A percentile compares a stretch with the other conserved stretches of the same genome.
These are phyloP conservation scores for Rhea americana DNA, from an alignment of 2,113 vertebrate genomes.

Conservation along the genomic window DNA sequence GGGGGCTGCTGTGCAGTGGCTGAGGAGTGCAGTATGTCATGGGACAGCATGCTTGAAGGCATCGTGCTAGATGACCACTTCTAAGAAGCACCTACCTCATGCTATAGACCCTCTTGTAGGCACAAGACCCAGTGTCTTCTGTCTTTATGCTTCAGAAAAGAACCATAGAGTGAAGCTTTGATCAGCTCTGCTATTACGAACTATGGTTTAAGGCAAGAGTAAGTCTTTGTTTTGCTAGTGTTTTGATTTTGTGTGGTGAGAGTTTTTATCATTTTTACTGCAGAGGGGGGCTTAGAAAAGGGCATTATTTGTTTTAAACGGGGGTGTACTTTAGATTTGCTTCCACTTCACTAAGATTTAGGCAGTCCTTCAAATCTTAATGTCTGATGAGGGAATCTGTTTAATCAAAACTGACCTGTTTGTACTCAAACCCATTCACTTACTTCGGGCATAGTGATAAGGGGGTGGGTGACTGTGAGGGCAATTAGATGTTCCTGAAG, in stretches of 20 bases:
- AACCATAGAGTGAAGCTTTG: not conserved
- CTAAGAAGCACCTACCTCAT: not conserved
- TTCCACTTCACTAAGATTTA: not conserved
- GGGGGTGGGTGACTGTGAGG: not conserved
- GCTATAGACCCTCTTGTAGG: not conserved
- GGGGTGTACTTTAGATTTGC: not conserved
- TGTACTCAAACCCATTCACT: not conserved
- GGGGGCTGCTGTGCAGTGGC: too few relatives aligned
- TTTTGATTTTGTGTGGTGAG: not conserved
- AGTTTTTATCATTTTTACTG: not conserved
- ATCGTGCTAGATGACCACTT: not conserved
- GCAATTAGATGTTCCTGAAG: not conserved
- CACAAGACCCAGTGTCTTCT: not conserved
- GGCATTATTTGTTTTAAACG: not conserved
- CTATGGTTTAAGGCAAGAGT: not conserved
- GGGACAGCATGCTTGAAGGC: not conserved
- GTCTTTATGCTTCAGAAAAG: not conserved
- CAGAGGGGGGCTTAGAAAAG: not conserved
- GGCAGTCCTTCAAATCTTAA: not conserved
- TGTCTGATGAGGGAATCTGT: not conserved
- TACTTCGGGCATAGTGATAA: not conserved
- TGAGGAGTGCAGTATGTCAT: too few relatives aligned
- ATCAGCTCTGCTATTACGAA: not conserved
- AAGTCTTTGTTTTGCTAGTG: not conserved
- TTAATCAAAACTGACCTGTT: not conserved